phyloP scores from a whole-genome alignment of 2,888 invertebrate genomes.

The Mimas tiliae region DNA sequence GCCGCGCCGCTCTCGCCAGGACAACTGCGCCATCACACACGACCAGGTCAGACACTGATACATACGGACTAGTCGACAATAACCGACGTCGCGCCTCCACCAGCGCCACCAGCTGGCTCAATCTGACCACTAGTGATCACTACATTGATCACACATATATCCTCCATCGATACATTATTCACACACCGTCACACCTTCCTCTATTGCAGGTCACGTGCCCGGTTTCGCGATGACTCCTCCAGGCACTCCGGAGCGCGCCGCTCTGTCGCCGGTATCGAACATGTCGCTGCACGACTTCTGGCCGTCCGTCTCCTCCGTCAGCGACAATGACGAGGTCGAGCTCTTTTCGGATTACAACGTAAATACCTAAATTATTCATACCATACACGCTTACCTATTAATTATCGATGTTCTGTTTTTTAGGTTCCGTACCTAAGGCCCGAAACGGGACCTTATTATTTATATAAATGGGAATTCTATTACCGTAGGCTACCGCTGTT shows the following conservation, averaged over 20 bases:
- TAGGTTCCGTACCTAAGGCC: too few species aligned
- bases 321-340: conserved; percentile 73
- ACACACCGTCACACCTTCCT: too few species aligned
- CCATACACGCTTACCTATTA: conserved; percentile 34
- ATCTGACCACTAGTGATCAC: too few species aligned
- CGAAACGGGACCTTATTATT: too few species aligned
- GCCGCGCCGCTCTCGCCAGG: conserved; percentile 63
- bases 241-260: conserved; percentile 46
- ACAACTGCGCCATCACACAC: conserved; percentile 48
- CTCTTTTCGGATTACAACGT: conserved; percentile 72
- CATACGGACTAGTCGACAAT: not conserved
- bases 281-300: conserved; percentile 64
- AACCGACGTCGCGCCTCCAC: too few species aligned
- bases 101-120: too few species aligned
- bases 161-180: too few species aligned
- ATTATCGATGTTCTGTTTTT: too few species aligned
- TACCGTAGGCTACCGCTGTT: too few species aligned
- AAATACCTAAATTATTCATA: conserved; percentile 41
- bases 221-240: conserved; percentile 43
- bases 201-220: too few species aligned
- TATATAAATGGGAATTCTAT: too few species aligned
- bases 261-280: conserved; percentile 45
- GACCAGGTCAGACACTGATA: not conserved
- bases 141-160: too few species aligned
- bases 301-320: conserved; percentile 66